Conservation (phyloP, 2,888 invertebrate species). For the Drosophila ezoana region DNA sequence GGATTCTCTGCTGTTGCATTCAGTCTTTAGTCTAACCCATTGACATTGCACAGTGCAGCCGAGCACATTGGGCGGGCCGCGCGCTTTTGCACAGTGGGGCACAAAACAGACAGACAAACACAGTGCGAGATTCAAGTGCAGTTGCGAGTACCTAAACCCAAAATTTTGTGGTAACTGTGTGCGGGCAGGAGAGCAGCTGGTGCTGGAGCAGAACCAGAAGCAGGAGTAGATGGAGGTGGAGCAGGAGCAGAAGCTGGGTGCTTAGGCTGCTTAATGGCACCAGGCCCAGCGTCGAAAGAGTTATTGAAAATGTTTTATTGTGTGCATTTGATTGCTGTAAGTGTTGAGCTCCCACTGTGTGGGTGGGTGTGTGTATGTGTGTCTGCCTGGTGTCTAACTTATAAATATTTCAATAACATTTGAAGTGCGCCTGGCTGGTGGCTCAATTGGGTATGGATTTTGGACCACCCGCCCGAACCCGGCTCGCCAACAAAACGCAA, state of each 20-base stretch:
- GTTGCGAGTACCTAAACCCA: constrained; percentile 36
- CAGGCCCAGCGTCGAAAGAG: constrained; percentile 71
- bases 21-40: constrained; percentile 20
- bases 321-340: constrained; percentile 79
- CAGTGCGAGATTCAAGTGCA: constrained; percentile 54
- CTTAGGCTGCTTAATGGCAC: constrained; percentile 63
- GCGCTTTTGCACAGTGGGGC: constrained; percentile 75
- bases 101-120: constrained; percentile 40
- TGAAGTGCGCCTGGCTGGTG: constrained; percentile 64
- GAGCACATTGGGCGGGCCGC: constrained; percentile 61
- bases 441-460: constrained; percentile 37
- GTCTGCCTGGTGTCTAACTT: constrained; percentile 73
- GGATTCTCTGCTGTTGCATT: not conserved
- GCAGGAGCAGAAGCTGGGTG: not conserved
- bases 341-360: constrained; percentile 62
- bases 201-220: not conserved
- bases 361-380: constrained; percentile 17
- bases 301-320: constrained; percentile 82
- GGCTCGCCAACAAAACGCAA: constrained; percentile 27
- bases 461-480: constrained; percentile 13
- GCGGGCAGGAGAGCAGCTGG: not conserved
- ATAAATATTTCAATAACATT: constrained; percentile 81
- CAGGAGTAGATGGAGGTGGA: too few species aligned
- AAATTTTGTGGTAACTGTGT: constrained; percentile 52
- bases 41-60: constrained; percentile 46